Conservation (phyloP, 2,797 vertebrate genomes). For the Tachyglossus aculeatus region DNA sequence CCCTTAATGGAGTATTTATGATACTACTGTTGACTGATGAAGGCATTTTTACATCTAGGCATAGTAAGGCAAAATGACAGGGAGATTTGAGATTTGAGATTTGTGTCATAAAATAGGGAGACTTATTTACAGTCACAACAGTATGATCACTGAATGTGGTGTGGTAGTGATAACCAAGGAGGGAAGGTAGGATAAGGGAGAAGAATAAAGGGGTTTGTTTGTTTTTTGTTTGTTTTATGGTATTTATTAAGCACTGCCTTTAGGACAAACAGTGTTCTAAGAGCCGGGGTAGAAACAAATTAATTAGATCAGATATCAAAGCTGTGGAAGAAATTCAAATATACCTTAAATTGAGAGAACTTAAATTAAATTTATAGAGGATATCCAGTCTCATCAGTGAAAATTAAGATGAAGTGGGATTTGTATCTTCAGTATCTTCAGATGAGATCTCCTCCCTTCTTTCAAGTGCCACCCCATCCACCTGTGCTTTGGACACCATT, state of each 20-base stretch:
- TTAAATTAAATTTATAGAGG: background rate
- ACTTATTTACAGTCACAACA: slow-evolving; percentile 25
- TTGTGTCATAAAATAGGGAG: slow-evolving; percentile 31
- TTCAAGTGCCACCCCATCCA: no score
- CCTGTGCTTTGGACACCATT: no score
- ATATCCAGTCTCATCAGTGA: background rate
- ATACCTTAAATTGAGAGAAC: no score
- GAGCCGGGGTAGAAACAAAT: no score
- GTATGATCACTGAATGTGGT: background rate
- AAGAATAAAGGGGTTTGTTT: background rate
- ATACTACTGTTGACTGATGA: slow-evolving; percentile 39
- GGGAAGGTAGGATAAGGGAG: background rate
- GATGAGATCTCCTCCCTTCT: no score
- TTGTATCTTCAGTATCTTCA: no score
- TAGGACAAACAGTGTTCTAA: no score
- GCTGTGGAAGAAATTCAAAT: no score
- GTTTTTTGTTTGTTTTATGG: background rate
- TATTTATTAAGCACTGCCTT: no score
- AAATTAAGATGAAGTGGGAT: background rate
- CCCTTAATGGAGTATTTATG: slow-evolving; percentile 69
- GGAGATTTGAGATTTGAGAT: slow-evolving; percentile 32
- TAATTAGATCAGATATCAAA: no score
- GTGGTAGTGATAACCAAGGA: background rate
- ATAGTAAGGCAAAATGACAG: slow-evolving; percentile 47
- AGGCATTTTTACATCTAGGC: slow-evolving; percentile 62